Evolutionary conservation across 2,113 vertebrate genomes (phyloP).

Genomic region (Notarius lentiginosus): DNA sequence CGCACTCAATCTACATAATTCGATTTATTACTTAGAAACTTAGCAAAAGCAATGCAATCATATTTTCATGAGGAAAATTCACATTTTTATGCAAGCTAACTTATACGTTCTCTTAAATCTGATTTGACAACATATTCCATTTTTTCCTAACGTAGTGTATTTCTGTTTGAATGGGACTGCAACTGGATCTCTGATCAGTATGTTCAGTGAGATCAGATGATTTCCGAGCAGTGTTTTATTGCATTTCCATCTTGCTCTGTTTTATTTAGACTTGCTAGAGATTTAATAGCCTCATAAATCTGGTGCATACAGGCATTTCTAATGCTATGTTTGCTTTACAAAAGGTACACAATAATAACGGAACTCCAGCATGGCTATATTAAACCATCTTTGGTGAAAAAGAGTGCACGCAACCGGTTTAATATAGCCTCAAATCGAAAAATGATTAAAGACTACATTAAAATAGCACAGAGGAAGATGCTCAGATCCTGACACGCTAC

Average conservation of each 20-base stretch:
- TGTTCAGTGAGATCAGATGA: neutral
- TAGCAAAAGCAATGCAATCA: neutral
- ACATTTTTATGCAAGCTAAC: too few species aligned
- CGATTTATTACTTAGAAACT: too few species aligned
- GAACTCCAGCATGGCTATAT: neutral
- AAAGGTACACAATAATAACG: neutral
- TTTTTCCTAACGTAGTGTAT: neutral
- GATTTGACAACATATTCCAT: neutral
- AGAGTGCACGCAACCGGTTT: neutral
- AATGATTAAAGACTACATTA: neutral
- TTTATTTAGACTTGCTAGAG: neutral
- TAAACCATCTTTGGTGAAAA: neutral
- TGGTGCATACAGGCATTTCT: neutral
- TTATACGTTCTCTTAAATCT: neutral
- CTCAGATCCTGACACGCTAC: neutral
- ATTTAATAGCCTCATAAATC: neutral
- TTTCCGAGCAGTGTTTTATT: neutral
- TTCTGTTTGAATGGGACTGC: neutral
- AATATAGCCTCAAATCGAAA: neutral
- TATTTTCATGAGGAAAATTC: neutral
- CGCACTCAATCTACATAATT: neutral
- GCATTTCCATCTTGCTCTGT: neutral
- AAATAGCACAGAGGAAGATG: neutral
- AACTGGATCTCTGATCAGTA: neutral
- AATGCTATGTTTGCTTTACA: neutral